Base-by-base conservation (phyloP, 2,113 vertebrate species). In the Corythoichthys haematopterus region DNA sequence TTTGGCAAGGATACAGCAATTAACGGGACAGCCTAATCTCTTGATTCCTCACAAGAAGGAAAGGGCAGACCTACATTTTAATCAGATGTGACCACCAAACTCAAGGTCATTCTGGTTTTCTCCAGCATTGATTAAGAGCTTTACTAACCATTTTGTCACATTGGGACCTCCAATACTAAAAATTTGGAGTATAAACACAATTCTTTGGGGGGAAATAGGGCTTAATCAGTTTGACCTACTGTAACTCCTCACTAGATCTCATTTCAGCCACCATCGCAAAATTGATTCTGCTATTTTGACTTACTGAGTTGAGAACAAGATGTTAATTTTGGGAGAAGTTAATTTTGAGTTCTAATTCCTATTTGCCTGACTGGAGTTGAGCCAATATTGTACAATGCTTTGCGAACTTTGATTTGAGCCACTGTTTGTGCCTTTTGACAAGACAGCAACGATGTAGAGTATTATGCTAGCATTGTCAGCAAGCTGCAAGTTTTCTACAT, bases 11-110 rank as follows among this genome's bases (percentile, higher is more conserved):
- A 75, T 68, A 66, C 65, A 71, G 75, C 70, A 66, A 76, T 76
- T 81, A 70, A 75, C 76, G 67, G 58, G 58, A 76, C 74, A 65
- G 55, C 16, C 59, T 81, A 79, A 77, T 75, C 67, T 74, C 69
- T 77, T 76, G 67, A 82, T 84, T 68, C 60, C 67, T 57, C 72
- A 73, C 63, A 15, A 48, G 43, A 37, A 46, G 40, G 38, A 51
- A 14, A 70, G 57, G 63, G 51, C 37, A 68, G 33, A 65, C 36
- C 38, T 47, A 68, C 56, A 33, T 13, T 57, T 46, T 50, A 62
- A 48, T 52, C 10, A 4, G 45, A 57, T 28, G 65, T 16, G 52
- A 53, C 58, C 65, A 66, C 9, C n/a, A 64, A 50, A 0, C 43
- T 36, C 36, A 62, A 6, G 6, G 56, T 37, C 20, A 55, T 45